phyloP scores from a whole-genome alignment of 2,888 invertebrate genomes.

The Mayetiola destructor region DNA sequence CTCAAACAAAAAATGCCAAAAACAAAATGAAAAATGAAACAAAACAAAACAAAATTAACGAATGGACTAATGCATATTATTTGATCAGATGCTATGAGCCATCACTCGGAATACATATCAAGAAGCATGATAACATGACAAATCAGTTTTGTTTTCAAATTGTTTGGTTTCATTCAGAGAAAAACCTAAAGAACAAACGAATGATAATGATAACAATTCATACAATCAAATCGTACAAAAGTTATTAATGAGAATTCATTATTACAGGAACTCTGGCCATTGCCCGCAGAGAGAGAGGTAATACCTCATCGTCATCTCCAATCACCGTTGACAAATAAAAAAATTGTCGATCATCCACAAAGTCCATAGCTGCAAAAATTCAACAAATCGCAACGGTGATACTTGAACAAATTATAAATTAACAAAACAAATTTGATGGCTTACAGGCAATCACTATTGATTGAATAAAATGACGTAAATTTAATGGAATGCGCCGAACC shows the following conservation, averaged over 20 bases:
- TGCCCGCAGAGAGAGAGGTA: conserved; percentile 51
- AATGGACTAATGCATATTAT: too few species aligned
- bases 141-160: too few species aligned
- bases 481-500: too few species aligned
- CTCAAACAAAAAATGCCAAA: not conserved
- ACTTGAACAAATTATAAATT: too few species aligned
- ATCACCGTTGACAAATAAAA: conserved; percentile 42
- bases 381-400: too few species aligned
- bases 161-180: too few species aligned
- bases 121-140: too few species aligned
- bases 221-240: not conserved
- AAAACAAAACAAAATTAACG: not conserved
- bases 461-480: too few species aligned
- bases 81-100: too few species aligned
- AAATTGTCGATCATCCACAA: conserved; percentile 20
- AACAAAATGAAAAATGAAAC: not conserved
- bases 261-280: conserved; percentile 41
- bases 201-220: not conserved
- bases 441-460: too few species aligned
- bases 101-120: too few species aligned
- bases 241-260: not conserved
- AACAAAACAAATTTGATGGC: too few species aligned
- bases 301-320: conserved; percentile 51
- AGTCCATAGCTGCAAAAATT: conserved; percentile 23
- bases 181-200: not conserved